Evolutionary conservation across 2,797 vertebrate species (phyloP).

Genomic region (Streptopelia turtur): DNA sequence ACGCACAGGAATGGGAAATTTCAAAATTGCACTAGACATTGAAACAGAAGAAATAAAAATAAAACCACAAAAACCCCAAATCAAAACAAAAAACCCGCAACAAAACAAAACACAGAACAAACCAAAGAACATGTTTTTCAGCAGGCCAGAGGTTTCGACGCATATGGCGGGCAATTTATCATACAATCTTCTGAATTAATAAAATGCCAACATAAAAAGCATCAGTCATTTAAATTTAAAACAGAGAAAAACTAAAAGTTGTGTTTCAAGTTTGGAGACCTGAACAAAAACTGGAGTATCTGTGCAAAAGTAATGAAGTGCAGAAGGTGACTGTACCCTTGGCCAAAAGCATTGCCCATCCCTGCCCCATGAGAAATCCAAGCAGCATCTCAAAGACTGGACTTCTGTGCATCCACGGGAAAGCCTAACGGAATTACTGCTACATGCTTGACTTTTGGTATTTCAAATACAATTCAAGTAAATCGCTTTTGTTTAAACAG

Average conservation of each 20-base stretch:
- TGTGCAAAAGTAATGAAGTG: constrained; percentile 10
- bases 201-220: not conserved
- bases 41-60: not conserved
- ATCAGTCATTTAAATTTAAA: not conserved
- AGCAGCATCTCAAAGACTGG: not conserved
- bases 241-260: not conserved
- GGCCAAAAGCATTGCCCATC: constrained; percentile 16
- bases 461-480: not conserved
- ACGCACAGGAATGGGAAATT: not conserved
- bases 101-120: too few species aligned
- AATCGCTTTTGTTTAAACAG: not conserved
- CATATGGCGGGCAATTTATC: not conserved
- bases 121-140: not conserved
- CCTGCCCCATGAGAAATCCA: constrained; percentile 1
- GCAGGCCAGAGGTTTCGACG: not conserved
- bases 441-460: not conserved
- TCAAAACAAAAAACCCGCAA: too few species aligned
- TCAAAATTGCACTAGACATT: not conserved
- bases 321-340: constrained; percentile 11
- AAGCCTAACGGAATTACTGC: not conserved
- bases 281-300: constrained; percentile 21
- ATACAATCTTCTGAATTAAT: not conserved
- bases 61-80: not conserved
- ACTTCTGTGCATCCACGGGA: not conserved
- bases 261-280: constrained; percentile 6